Evolutionary conservation across 2,113 vertebrate genomes (phyloP).

Genomic region (Phalacrocorax aristotelis): DNA sequence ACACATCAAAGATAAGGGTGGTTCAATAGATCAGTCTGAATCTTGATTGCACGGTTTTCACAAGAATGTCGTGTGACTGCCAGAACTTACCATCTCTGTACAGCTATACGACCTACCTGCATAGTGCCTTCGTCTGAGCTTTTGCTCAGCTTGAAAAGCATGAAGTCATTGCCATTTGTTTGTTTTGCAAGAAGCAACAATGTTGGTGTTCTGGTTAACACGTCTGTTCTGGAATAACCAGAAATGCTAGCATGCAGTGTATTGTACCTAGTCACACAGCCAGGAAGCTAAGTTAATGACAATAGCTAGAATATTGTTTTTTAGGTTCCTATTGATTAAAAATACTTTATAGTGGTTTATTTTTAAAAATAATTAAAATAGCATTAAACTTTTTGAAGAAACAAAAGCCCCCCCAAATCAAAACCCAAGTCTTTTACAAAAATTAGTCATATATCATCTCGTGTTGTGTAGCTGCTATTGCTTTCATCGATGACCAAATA

Average conservation of each 20-base stretch:
- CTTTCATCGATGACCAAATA: neutral
- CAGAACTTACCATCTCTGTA: neutral
- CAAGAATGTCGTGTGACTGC: neutral
- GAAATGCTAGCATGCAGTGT: neutral
- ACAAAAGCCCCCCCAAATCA: neutral
- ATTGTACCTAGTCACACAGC: neutral
- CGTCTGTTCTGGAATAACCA: neutral
- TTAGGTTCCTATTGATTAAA: neutral
- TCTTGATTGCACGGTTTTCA: neutral
- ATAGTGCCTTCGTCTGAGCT: neutral
- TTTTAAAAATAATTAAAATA: neutral
- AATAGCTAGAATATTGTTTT: neutral
- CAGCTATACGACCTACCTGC: no score
- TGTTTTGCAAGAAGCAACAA: neutral
- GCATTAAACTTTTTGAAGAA: neutral
- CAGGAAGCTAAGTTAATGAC: neutral
- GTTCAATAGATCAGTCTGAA: neutral
- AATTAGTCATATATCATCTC: neutral
- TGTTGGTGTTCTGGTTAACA: neutral
- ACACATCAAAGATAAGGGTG: neutral
- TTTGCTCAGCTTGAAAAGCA: neutral
- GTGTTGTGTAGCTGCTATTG: neutral
- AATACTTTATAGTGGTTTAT: neutral
- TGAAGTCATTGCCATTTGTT: neutral
- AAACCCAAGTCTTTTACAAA: neutral